A percentile compares a stretch with the other conserved stretches of the same genome.
phyloP scores from a whole-genome alignment of 37 sponge, comb jelly and placozoan genomes.

The Dysidea cf. avara region DNA sequence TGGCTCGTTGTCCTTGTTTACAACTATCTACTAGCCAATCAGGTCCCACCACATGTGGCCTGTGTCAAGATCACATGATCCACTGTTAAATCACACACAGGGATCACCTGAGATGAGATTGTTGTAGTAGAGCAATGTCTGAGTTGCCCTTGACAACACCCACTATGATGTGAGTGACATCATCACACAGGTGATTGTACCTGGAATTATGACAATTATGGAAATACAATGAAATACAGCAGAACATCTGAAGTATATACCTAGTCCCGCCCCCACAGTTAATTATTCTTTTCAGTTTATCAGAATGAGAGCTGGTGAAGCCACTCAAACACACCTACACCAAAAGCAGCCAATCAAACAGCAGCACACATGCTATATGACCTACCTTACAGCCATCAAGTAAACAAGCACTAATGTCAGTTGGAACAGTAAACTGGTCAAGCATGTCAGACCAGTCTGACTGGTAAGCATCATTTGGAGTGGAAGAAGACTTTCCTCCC shows the following conservation, averaged over 20 bases:
- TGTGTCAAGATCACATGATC: background rate
- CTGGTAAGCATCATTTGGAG: background rate
- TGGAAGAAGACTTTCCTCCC: background rate
- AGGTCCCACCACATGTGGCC: conserved; percentile 39
- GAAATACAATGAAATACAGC: background rate
- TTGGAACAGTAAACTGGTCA: conserved; percentile 28
- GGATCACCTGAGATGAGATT: no score
- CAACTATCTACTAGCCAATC: conserved; percentile 55
- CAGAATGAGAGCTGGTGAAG: conserved; percentile 43
- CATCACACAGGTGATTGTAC: conserved; percentile 29
- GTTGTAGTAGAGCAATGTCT: conserved; percentile 2
- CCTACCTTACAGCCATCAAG: conserved; percentile 67
- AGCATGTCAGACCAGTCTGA: conserved; percentile 34
- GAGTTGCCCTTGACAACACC: conserved; percentile 17
- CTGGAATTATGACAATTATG: background rate
- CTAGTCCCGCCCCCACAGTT: conserved; percentile 60
- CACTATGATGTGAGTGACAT: conserved; percentile 63
- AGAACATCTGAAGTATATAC: background rate
- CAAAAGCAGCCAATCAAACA: background rate
- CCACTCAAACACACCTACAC: conserved; percentile 59
- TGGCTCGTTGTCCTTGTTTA: conserved; percentile 6
- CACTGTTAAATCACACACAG: no score
- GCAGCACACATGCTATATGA: background rate
- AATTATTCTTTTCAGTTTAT: conserved; percentile 41
- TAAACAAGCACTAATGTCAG: conserved; percentile 1